Percentiles rank a stretch among this genome's conserved stretches.
phyloP scores from a whole-genome alignment of 2,113 vertebrate genomes.

The Corapipo altera region DNA sequence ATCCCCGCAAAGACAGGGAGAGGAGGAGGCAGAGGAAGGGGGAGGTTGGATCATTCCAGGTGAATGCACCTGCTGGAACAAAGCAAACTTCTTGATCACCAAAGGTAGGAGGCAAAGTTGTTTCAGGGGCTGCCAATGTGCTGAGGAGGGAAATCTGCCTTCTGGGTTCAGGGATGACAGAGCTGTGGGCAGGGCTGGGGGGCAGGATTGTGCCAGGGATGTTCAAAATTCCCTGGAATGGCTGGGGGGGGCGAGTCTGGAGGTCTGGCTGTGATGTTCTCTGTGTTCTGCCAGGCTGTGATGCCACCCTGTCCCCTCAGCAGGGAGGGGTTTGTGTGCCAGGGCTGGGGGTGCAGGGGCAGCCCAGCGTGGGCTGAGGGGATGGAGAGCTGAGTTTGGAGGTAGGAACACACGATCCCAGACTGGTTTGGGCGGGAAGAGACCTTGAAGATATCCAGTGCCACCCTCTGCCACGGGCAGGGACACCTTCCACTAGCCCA shows the following conservation, averaged over 20 bases:
- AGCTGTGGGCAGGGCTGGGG: neutral
- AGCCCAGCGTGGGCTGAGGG: neutral
- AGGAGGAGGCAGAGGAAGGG: neutral
- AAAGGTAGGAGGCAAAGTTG: slow-evolving; percentile 25
- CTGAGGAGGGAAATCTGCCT: neutral
- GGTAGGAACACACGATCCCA: neutral
- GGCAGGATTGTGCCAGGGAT: neutral
- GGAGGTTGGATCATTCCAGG: neutral
- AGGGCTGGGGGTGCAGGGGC: neutral
- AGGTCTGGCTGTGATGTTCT: neutral
- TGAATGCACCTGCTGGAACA: neutral
- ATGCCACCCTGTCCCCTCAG: neutral
- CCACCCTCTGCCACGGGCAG: neutral
- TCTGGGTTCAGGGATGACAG: no score
- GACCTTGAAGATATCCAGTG: neutral
- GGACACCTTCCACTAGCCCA: neutral
- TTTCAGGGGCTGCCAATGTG: neutral
- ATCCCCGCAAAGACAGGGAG: neutral
- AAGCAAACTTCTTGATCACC: neutral
- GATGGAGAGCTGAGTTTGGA: neutral
- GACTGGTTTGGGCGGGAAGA: neutral
- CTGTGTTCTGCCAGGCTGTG: rapidly evolving
- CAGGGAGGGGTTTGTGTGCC: neutral
- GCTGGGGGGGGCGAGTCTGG: neutral
- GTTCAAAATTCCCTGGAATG: neutral